A percentile compares a stretch with the other conserved stretches of the same genome.
phyloP scores from a whole-genome alignment of 2,888 invertebrate genomes.

The Perdita meconis region DNA sequence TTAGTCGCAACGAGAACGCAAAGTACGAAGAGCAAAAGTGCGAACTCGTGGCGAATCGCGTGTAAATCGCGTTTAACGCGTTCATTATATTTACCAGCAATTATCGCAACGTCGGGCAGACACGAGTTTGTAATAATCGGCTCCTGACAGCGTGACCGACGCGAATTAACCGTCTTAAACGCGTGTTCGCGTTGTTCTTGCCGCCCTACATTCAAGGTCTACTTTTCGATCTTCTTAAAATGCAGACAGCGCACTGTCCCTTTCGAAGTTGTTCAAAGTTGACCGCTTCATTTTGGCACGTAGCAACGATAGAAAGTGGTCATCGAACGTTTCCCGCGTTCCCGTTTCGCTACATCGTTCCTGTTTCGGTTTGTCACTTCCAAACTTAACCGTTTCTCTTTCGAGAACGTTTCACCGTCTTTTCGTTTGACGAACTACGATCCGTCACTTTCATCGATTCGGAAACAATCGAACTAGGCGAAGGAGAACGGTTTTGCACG shows the following conservation, averaged over 20 bases:
- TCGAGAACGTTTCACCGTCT: not conserved
- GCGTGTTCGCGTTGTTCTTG: slow-evolving; percentile 7
- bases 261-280: slow-evolving; percentile 34
- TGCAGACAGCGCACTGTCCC: slow-evolving; percentile 53
- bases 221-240: slow-evolving; percentile 50
- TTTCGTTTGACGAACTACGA: not conserved
- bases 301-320: slow-evolving; percentile 42
- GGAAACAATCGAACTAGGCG: slow-evolving; percentile 40
- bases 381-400: not conserved
- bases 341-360: not conserved
- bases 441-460: slow-evolving; percentile 66
- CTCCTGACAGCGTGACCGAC: slow-evolving; percentile 34
- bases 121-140: slow-evolving; percentile 21
- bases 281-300: slow-evolving; percentile 29
- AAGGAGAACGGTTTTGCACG: slow-evolving; percentile 60
- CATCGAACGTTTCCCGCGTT: slow-evolving; percentile 4
- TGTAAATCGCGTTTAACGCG: too few species aligned
- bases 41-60: too few species aligned
- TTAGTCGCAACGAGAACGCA: too few species aligned
- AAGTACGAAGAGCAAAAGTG: too few species aligned
- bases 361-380: not conserved
- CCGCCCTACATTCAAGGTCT: slow-evolving; percentile 40
- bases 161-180: slow-evolving; percentile 18
- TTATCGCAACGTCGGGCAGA: slow-evolving; percentile 9
- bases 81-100: not conserved